A percentile compares a stretch with the other conserved stretches of the same genome.
These are phyloP conservation scores for Arenaria interpres DNA, from an alignment of 2,113 vertebrate genomes.

Conservation along the genomic window DNA sequence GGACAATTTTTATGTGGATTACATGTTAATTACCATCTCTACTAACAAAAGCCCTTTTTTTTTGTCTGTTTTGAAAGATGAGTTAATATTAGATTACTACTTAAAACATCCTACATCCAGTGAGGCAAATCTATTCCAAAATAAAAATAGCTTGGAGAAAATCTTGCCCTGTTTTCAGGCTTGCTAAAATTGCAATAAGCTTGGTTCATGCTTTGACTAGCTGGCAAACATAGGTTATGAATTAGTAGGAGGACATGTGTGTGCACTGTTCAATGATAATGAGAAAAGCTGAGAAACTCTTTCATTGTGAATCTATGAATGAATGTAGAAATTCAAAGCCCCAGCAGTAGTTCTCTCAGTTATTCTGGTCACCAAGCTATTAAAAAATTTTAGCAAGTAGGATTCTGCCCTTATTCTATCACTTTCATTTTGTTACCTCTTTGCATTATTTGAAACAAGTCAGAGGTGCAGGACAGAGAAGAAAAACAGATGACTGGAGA, in stretches of 20 bases:
- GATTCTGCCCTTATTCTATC: background rate
- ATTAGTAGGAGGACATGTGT: slow-evolving; percentile 46
- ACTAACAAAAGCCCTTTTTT: slow-evolving; percentile 20
- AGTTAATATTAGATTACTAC: background rate
- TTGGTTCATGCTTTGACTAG: slow-evolving; percentile 18
- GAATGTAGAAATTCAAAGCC: background rate
- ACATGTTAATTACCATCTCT: slow-evolving; percentile 5
- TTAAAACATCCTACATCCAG: slow-evolving; percentile 14
- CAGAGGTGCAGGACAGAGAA: background rate
- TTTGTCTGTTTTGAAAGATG: slow-evolving; percentile 8
- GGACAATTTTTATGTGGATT: background rate
- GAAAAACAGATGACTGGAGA: background rate
- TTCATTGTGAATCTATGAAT: slow-evolving; percentile 21
- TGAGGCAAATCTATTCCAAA: slow-evolving; percentile 1
- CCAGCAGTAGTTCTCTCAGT: background rate
- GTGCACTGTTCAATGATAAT: slow-evolving; percentile 20
- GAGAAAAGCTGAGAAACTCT: slow-evolving; percentile 29
- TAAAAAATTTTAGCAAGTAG: background rate
- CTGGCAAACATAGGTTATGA: slow-evolving; percentile 38
- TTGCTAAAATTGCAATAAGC: slow-evolving; percentile 30
- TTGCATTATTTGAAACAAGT: background rate
- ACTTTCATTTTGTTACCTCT: background rate
- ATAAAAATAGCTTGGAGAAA: slow-evolving; percentile 31
- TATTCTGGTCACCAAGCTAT: background rate
- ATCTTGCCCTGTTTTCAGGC: slow-evolving; percentile 4